These are phyloP conservation scores for Chloropsis cyanopogon DNA, from an alignment of 2,113 vertebrate genomes.

Conservation along the genomic window DNA sequence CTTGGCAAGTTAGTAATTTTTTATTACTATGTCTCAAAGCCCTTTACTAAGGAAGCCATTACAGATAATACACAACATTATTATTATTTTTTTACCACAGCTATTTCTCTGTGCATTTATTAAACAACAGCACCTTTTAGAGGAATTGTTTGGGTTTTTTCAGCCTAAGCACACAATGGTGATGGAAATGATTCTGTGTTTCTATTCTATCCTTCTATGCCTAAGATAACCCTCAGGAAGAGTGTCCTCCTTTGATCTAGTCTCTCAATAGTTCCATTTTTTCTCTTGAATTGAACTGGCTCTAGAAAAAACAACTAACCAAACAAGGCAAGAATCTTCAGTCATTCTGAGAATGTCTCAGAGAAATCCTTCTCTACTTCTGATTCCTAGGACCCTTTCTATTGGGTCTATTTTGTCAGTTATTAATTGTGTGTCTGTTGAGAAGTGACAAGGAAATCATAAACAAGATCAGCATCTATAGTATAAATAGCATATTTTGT, in stretches of 20 bases:
- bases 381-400: not conserved
- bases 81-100: not conserved
- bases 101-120: not conserved
- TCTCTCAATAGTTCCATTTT: not conserved
- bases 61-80: not conserved
- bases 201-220: not conserved
- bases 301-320: not conserved
- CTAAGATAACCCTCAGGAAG: not conserved
- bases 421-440: not conserved
- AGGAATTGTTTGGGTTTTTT: not conserved
- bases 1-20: not conserved
- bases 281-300: not conserved
- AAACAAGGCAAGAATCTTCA: not conserved
- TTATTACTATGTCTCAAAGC: not conserved
- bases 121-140: not conserved
- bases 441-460: not conserved
- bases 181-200: not conserved
- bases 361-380: not conserved
- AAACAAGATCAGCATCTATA: not conserved
- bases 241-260: not conserved
- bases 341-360: not conserved
- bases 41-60: not conserved
- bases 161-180: accelerated
- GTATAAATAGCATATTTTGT: not conserved
- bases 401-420: not conserved